phyloP scores from a whole-genome alignment of 1,140 invertebrate species.

The Homarus americanus region DNA sequence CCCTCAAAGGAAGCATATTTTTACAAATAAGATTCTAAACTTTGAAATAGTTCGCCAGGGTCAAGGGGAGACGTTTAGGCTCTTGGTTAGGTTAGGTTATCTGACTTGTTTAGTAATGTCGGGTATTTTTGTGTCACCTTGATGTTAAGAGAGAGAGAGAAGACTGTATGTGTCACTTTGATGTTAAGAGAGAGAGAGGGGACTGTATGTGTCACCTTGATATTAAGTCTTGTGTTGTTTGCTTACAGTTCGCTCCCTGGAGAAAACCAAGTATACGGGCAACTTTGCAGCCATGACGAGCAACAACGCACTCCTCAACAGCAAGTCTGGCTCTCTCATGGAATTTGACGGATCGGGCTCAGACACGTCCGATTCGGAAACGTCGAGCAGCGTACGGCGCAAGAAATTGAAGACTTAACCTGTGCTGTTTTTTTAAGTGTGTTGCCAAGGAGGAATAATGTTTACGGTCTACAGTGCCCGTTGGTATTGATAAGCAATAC shows the following conservation, averaged over 20 bases:
- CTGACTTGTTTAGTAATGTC: no score
- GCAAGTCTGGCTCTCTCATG: slow-evolving; percentile 39
- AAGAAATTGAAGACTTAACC: slow-evolving; percentile 61
- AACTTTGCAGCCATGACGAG: slow-evolving; percentile 81
- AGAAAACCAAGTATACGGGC: slow-evolving; percentile 85
- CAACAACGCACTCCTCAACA: slow-evolving; percentile 74
- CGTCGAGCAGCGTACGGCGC: slow-evolving; percentile 48
- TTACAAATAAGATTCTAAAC: no score
- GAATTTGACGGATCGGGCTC: slow-evolving; percentile 62
- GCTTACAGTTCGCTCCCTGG: slow-evolving; percentile 81
- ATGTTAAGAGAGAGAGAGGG: no score
- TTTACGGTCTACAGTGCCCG: background rate
- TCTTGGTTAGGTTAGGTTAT: no score
- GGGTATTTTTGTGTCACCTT: no score
- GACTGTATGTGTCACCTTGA: no score
- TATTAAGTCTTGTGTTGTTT: background rate
- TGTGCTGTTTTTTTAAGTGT: background rate
- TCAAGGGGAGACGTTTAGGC: no score
- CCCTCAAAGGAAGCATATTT: no score
- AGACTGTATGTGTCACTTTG: no score
- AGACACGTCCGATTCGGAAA: slow-evolving; percentile 57
- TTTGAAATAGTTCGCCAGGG: no score
- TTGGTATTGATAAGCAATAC: background rate
- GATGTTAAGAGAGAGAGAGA: no score
- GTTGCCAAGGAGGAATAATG: background rate